Conservation (phyloP, 2,113 vertebrate species). For the Phrynosoma blainvillii region DNA sequence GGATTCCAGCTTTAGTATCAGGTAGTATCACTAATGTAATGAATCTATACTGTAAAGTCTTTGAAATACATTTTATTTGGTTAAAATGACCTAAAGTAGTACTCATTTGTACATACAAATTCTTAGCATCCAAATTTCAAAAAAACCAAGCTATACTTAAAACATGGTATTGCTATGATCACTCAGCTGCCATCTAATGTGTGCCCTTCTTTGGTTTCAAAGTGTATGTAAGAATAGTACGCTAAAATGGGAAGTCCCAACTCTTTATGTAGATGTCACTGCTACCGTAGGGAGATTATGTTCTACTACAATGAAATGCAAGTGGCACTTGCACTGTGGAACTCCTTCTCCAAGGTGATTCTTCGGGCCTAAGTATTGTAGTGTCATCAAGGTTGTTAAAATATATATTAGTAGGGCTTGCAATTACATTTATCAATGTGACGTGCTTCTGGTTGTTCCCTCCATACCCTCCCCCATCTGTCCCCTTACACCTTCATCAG, state of each 20-base stretch:
- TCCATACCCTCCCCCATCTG: too few species aligned
- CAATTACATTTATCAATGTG: too few species aligned
- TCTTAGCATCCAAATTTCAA: neutral
- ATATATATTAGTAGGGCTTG: too few species aligned
- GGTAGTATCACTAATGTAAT: neutral
- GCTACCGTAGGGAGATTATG: neutral
- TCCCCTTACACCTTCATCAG: too few species aligned
- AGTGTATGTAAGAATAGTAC: neutral
- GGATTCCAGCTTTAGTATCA: neutral
- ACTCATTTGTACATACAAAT: neutral
- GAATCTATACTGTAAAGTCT: neutral
- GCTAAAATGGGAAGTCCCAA: rapidly evolving
- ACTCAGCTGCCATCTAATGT: neutral
- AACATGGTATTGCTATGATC: neutral
- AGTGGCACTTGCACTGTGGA: neutral
- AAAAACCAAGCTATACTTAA: neutral
- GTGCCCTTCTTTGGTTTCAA: neutral
- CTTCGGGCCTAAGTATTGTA: too few species aligned
- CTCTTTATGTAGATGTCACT: neutral
- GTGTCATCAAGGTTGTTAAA: too few species aligned
- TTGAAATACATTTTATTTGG: neutral
- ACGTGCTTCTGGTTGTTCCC: too few species aligned
- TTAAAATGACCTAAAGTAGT: neutral
- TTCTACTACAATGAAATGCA: neutral
- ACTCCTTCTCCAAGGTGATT: neutral